A percentile compares a stretch with the other conserved stretches of the same genome.
Conservation (phyloP, 2,113 vertebrate genomes). For the Alaudala cheleensis region DNA sequence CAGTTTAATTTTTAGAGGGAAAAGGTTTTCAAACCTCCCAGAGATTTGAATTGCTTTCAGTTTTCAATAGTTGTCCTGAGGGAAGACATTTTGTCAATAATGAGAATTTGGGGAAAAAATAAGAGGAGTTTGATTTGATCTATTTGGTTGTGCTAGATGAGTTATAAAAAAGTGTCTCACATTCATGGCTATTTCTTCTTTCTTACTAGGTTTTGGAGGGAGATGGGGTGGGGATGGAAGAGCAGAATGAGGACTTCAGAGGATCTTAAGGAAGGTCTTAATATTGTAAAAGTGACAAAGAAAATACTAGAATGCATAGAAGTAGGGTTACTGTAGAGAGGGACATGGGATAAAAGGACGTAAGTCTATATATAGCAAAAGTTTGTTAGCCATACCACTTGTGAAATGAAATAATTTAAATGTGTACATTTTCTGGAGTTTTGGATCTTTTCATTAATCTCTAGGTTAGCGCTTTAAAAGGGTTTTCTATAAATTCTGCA, state of each 20-base stretch:
- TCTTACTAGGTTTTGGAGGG: background rate
- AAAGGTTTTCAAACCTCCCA: background rate
- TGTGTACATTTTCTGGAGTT: background rate
- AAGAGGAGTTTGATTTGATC: background rate
- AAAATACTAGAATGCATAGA: background rate
- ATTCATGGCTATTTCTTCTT: background rate
- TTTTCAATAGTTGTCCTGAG: background rate
- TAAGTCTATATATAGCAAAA: background rate
- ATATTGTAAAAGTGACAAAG: background rate
- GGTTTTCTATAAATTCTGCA: background rate
- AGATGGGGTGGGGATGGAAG: background rate
- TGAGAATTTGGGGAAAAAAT: background rate
- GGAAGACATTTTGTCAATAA: background rate
- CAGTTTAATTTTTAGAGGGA: background rate
- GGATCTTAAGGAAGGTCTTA: background rate
- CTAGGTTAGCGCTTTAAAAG: background rate
- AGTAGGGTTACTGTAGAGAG: background rate
- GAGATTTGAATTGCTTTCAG: background rate
- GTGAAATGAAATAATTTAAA: background rate
- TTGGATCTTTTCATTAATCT: conserved; percentile 25
- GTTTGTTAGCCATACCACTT: background rate
- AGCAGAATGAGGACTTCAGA: background rate
- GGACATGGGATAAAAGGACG: background rate
- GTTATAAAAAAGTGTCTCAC: background rate
- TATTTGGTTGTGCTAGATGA: background rate